Base-by-base conservation (phyloP, 2,888 invertebrate species). In the Nesidiocoris tenuis region DNA sequence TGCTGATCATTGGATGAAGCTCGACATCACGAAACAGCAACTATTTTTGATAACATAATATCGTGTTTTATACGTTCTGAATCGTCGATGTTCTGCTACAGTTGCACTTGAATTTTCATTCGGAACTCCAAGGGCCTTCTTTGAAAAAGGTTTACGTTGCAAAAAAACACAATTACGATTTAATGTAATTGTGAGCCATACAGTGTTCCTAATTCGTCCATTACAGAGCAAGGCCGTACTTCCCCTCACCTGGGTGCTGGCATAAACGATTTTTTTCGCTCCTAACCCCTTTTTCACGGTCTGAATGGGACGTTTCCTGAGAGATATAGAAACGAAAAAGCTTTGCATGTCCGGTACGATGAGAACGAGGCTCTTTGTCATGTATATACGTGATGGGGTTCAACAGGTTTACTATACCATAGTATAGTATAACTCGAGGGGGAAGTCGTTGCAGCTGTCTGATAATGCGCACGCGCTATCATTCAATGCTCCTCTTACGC, bases 301-400 rank as follows among this genome's bases (percentile, higher is more conserved):
- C 22, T 68, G 56, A 68, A 68, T 68, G 57, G 68, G 55, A 55
- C 68, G 57, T 57, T 68, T 68, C 68, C 68, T 68, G 57, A 22
- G 68, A 57, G 57, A 57, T 56, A 68, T 68, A 68, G 39, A 39
- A 39, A 39, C 39, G 39, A 39, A 39, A 68, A 56, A 68, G 25
- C 66, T 66, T 54, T 66, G 57, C 68, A 68, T 68, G 68, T 68
- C 57, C 68, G 68, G 57, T 57, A 18, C 1, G 23, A 56, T 18
- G n/a, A 39, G 57, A 21, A 18, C 0, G 23, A 21, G 57, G n/a
- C 57, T 55, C 55, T 68, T 68, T 68, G 68, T 68, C 68, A 68
- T 68, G 68, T 68, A 68, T n/a, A n/a, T 68, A 68, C 39, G 68
- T 22, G 56, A 18, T 54, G 19, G n/a, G 12, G 56, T 68, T 68